phyloP scores from a whole-genome alignment of 92 coral and sea anemone species.

The Hydrozoanthus gracilis region DNA sequence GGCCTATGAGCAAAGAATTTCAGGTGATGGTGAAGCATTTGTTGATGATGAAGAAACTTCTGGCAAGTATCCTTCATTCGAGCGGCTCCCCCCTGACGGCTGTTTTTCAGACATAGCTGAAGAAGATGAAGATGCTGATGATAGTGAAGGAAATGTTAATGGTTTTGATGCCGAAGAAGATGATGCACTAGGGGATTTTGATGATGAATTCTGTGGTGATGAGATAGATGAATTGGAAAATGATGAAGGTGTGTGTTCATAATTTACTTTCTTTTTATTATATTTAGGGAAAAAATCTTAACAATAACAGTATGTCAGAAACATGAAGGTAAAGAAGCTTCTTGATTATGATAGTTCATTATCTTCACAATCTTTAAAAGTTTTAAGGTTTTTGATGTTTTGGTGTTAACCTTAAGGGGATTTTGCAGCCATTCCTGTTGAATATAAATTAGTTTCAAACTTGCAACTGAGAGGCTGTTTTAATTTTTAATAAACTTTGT shows the following conservation, averaged over 20 bases:
- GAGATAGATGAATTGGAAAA: slow-evolving; percentile 64
- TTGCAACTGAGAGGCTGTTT: too few relatives aligned
- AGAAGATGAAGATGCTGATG: slow-evolving; percentile 82
- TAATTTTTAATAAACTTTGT: too few relatives aligned
- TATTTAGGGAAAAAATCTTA: too few relatives aligned
- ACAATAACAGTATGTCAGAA: too few relatives aligned
- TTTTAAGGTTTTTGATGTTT: too few relatives aligned
- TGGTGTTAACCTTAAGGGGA: too few relatives aligned
- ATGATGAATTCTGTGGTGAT: slow-evolving; percentile 70
- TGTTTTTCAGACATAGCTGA: slow-evolving; percentile 97
- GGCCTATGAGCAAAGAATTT: slow-evolving; percentile 66
- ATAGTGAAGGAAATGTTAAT: slow-evolving; percentile 55
- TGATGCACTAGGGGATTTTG: slow-evolving; percentile 60
- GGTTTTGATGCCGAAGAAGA: slow-evolving; percentile 55
- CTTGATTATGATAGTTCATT: too few relatives aligned
- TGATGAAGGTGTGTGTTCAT: slow-evolving; percentile 40
- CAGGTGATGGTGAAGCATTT: slow-evolving; percentile 93
- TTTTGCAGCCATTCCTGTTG: too few relatives aligned
- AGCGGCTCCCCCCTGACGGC: slow-evolving; percentile 96
- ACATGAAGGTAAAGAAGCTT: too few relatives aligned
- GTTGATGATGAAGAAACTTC: slow-evolving; percentile 70
- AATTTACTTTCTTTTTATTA: background rate
- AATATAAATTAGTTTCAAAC: too few relatives aligned
- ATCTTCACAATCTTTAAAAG: too few relatives aligned
- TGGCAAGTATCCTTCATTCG: slow-evolving; percentile 60